Conservation (phyloP, 92 coral and sea anemone genomes). For the Isaurus tuberculatus region DNA sequence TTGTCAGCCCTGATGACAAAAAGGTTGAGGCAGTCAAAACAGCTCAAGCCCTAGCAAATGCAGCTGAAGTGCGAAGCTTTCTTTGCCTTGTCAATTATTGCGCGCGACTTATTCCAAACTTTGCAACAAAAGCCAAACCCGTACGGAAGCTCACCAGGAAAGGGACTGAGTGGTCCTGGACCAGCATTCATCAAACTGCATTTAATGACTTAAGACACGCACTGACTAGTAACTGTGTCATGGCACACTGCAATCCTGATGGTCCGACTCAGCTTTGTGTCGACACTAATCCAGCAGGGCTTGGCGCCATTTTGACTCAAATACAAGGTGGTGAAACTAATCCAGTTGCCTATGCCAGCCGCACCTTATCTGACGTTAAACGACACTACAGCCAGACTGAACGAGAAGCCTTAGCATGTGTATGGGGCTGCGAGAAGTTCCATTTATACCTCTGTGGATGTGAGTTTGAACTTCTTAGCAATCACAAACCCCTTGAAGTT, state of each 20-base stretch:
- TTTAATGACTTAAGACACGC: no score
- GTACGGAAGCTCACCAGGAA: no score
- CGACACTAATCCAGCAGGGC: constrained; percentile 69
- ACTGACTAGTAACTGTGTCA: constrained; percentile 6
- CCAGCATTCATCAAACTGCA: no score
- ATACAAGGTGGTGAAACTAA: constrained; percentile 40
- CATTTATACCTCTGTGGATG: constrained; percentile 34
- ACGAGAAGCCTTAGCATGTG: constrained; percentile 31
- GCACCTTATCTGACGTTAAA: constrained; percentile 52
- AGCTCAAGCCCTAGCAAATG: constrained; percentile 1
- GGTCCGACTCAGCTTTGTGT: constrained; percentile 47
- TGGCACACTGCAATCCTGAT: constrained; percentile 27
- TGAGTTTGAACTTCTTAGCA: background rate
- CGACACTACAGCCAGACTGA: constrained; percentile 32
- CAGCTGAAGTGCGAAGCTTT: no score
- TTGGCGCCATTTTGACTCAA: constrained; percentile 54
- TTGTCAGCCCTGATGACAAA: background rate
- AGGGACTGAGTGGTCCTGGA: no score
- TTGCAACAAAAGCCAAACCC: no score
- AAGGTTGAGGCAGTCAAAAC: constrained; percentile 2
- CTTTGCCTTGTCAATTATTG: no score
- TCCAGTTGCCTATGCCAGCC: constrained; percentile 52
- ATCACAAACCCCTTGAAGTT: no score
- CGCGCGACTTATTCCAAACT: no score
- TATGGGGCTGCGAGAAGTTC: constrained; percentile 36